Evolutionary conservation across 1,140 invertebrate genomes (phyloP).

Genomic region (Cydia splendana): DNA sequence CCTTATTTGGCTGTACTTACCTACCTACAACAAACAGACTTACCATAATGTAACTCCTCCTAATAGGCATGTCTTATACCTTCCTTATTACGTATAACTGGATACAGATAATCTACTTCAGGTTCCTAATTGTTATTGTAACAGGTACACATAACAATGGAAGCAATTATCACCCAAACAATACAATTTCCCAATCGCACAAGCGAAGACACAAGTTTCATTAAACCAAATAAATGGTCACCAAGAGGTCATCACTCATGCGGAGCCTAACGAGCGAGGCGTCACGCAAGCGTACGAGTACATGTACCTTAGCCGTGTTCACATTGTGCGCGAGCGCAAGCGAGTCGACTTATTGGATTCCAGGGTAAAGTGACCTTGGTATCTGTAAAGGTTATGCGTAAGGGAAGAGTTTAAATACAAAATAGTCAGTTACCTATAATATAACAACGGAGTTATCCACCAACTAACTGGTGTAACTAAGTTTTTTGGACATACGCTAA

Average conservation of each 20-base stretch:
- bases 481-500: too few relatives aligned
- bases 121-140: neutral
- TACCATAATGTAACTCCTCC: too few relatives aligned
- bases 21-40: too few relatives aligned
- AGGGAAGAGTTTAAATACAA: too few relatives aligned
- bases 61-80: too few relatives aligned
- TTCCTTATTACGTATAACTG: too few relatives aligned
- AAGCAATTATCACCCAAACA: slow-evolving; percentile 3
- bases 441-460: too few relatives aligned
- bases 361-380: neutral
- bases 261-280: slow-evolving; percentile 18
- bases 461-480: too few relatives aligned
- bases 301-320: neutral
- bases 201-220: slow-evolving; percentile 25
- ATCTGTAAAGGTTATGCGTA: too few relatives aligned
- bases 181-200: slow-evolving; percentile 4
- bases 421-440: too few relatives aligned
- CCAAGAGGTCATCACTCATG: slow-evolving; percentile 20
- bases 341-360: neutral
- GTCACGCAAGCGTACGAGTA: slow-evolving; percentile 20
- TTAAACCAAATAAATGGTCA: slow-evolving; percentile 28
- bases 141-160: neutral
- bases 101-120: too few relatives aligned
- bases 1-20: too few relatives aligned
- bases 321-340: neutral